Evolutionary conservation across 1,140 invertebrate species (phyloP).

Genomic region (Luehdorfia chinensis): DNA sequence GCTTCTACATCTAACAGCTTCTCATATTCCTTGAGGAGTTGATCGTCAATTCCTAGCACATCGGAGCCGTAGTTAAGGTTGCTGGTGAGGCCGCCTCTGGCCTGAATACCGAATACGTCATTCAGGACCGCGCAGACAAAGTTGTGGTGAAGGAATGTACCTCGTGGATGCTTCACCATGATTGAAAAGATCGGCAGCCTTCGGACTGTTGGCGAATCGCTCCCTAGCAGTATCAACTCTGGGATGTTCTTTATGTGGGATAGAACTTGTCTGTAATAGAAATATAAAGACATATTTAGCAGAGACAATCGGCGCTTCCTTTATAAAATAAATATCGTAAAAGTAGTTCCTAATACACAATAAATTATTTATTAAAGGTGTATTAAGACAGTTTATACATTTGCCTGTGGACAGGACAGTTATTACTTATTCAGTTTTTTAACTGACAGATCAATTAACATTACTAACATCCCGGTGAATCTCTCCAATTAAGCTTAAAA

Average conservation of each 20-base stretch:
- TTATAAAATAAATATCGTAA: too few species aligned
- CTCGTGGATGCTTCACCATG: slow-evolving; percentile 87
- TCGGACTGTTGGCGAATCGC: slow-evolving; percentile 78
- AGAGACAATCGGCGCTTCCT: too few species aligned
- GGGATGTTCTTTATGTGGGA: slow-evolving; percentile 85
- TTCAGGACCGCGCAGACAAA: slow-evolving; percentile 93
- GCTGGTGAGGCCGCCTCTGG: slow-evolving; percentile 85
- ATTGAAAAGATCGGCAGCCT: slow-evolving; percentile 92
- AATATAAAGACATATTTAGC: slow-evolving; percentile 5
- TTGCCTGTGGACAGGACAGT: too few species aligned
- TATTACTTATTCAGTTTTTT: too few species aligned
- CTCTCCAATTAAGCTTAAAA: too few species aligned
- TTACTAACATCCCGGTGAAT: too few species aligned
- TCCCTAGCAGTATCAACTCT: slow-evolving; percentile 90
- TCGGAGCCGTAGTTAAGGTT: slow-evolving; percentile 87
- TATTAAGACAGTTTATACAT: too few species aligned
- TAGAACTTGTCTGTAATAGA: slow-evolving; percentile 83
- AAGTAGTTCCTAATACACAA: too few species aligned
- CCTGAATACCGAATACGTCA: slow-evolving; percentile 95
- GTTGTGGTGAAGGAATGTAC: slow-evolving; percentile 93
- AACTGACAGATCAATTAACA: too few species aligned
- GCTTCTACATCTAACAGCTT: slow-evolving; percentile 85
- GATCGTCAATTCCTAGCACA: slow-evolving; percentile 88
- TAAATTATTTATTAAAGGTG: too few species aligned
- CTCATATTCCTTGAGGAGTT: slow-evolving; percentile 87